These are phyloP conservation scores for Cactoblastis cactorum DNA, from an alignment of 2,888 invertebrate species.

Conservation along the genomic window DNA sequence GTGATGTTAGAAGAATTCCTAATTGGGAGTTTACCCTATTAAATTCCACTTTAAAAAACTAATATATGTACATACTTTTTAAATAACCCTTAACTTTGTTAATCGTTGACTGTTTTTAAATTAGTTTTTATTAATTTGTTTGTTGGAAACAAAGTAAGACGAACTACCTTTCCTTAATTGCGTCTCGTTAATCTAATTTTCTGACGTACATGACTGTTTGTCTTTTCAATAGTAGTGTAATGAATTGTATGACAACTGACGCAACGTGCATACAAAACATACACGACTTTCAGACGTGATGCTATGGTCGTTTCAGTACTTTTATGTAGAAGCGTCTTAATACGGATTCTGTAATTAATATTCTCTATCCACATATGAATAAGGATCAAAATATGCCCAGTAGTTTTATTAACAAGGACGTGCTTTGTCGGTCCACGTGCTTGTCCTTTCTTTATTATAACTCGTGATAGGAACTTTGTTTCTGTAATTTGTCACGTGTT, in stretches of 20 bases:
- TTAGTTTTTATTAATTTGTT: too few species aligned
- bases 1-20: too few species aligned
- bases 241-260: constrained; percentile 21
- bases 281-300: constrained; percentile 27
- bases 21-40: too few species aligned
- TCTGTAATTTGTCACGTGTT: constrained; percentile 6
- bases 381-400: not conserved
- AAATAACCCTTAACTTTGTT: too few species aligned
- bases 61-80: too few species aligned
- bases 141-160: constrained; percentile 2
- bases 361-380: not conserved
- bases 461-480: not conserved
- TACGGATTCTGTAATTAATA: not conserved
- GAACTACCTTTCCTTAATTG: constrained; percentile 16
- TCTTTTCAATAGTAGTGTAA: not conserved
- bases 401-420: not conserved
- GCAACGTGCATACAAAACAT: constrained; percentile 27
- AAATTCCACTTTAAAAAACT: too few species aligned
- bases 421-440: constrained; percentile 5
- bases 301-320: constrained; percentile 21
- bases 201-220: constrained; percentile 1
- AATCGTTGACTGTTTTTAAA: too few species aligned
- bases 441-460: not conserved
- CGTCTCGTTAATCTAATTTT: constrained; percentile 27
- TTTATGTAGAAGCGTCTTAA: not conserved